Evolutionary conservation across 1,140 invertebrate species (phyloP).

Genomic region (Heterodera schachtii): DNA sequence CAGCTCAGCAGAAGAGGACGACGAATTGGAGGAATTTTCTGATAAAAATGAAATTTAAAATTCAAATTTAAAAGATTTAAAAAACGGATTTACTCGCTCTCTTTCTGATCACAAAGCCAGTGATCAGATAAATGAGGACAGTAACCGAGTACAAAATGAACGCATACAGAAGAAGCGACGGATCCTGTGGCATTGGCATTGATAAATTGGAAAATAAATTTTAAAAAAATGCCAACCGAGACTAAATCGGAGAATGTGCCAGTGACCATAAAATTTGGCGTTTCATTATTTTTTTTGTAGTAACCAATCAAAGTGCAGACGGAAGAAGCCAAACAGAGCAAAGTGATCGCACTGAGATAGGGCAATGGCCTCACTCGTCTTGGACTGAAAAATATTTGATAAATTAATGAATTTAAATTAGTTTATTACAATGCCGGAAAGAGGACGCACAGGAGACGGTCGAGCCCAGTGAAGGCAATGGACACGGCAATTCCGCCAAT

Average conservation of each 20-base stretch:
- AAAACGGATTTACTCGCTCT: background rate
- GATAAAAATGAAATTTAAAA: background rate
- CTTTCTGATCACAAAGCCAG: conserved; percentile 11
- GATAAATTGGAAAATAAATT: background rate
- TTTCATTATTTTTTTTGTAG: background rate
- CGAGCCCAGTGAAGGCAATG: conserved; percentile 21
- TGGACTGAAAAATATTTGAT: background rate
- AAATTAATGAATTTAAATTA: no score
- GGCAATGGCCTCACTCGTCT: background rate
- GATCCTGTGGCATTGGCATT: no score
- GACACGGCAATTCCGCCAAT: background rate
- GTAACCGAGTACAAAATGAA: conserved; percentile 10
- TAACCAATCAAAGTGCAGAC: background rate
- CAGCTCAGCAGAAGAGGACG: background rate
- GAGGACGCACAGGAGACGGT: conserved; percentile 10
- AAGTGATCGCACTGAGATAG: conserved; percentile 12
- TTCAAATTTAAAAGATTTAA: background rate
- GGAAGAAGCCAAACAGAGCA: background rate
- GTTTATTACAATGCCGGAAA: conserved; percentile 12
- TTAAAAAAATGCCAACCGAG: background rate
- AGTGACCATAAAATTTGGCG: background rate
- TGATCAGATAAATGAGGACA: conserved; percentile 5
- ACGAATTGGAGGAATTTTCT: background rate
- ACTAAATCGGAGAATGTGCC: conserved; percentile 8
- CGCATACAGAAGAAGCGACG: background rate